Evolutionary conservation across 2,113 vertebrate species (phyloP), one percentile per base, ranked within the genome.

Genomic region (Dasyornis broadbenti): DNA sequence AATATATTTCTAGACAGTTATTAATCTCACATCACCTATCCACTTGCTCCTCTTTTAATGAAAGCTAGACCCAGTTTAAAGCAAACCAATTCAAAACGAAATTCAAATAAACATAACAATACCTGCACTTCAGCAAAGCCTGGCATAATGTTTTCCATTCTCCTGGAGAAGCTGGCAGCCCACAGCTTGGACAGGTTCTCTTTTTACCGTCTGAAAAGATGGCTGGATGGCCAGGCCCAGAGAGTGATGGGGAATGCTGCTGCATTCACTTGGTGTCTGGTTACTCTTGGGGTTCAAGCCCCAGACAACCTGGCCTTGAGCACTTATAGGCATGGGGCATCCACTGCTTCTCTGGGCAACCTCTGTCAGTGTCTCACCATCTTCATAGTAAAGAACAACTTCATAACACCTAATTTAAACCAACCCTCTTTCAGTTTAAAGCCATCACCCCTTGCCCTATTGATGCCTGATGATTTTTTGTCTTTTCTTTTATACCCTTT

Each of bases 231-330:
- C 45, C 2, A 3, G 27, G 19, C 12, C 33, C 39, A 69, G 33
- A 73, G 8, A 44, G 27, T 6, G 13, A 7, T 33, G 6, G 33
- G 11, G 59, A 39, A 44, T 17, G 28, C 13, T 17, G 13, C 13
- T 45, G 16, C 44, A 52, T 24, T 42, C 27, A 24, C 19, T 11
- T 39, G 37, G 37, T 19, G 13, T 24, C 22, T 0, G 0, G 28
- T 30, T 42, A 24, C 19, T 24, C 2, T 2, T 8, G 6, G 53
- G 7, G 33, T 7, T 59, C 33, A 80, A 49, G 31, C 27, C 21
- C 26, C 10, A 27, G 42, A 5, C 7, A 64, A 19, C 14, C 35
- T 13, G 21, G 11, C 24, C 17, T 50, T 42, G 14, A 64, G 18
- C 11, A 37, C 9, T 49, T 15, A 26, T 8, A 50, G 42, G 17